Percentiles rank a stretch among this genome's conserved stretches.
phyloP scores from a whole-genome alignment of 2,113 vertebrate species.

The Chionomys nivalis region DNA sequence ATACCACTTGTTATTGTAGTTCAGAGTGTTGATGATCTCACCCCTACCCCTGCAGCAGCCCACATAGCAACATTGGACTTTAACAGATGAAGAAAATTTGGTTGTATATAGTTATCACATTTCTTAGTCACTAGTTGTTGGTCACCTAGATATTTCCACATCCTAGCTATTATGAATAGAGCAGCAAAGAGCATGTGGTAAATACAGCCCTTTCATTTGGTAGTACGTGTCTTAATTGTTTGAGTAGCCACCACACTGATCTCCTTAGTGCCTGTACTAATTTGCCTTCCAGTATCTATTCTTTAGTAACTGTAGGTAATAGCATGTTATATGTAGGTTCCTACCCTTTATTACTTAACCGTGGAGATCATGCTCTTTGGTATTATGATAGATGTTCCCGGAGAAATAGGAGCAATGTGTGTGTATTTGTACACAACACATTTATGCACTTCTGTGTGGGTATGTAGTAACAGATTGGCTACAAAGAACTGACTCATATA shows the following conservation, averaged over 20 bases:
- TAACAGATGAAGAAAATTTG: background rate
- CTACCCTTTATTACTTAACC: background rate
- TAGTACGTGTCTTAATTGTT: too few relatives aligned
- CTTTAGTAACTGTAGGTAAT: background rate
- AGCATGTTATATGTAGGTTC: background rate
- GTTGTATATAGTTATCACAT: background rate
- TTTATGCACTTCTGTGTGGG: background rate
- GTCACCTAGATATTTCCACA: background rate
- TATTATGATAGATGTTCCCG: background rate
- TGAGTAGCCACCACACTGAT: background rate
- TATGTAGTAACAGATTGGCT: background rate
- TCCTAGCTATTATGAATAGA: background rate
- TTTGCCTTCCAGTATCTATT: background rate
- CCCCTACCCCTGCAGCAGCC: background rate
- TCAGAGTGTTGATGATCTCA: background rate
- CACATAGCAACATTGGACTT: background rate
- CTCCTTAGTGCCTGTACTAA: background rate
- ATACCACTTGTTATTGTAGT: background rate
- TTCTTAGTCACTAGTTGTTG: background rate
- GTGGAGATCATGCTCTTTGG: background rate
- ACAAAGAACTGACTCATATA: background rate
- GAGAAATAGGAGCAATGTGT: background rate
- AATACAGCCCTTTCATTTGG: background rate
- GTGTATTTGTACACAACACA: too few relatives aligned
- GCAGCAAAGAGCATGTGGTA: background rate